These are phyloP conservation scores for Myioborus miniatus DNA, from an alignment of 2,797 vertebrate genomes.

Conservation along the genomic window DNA sequence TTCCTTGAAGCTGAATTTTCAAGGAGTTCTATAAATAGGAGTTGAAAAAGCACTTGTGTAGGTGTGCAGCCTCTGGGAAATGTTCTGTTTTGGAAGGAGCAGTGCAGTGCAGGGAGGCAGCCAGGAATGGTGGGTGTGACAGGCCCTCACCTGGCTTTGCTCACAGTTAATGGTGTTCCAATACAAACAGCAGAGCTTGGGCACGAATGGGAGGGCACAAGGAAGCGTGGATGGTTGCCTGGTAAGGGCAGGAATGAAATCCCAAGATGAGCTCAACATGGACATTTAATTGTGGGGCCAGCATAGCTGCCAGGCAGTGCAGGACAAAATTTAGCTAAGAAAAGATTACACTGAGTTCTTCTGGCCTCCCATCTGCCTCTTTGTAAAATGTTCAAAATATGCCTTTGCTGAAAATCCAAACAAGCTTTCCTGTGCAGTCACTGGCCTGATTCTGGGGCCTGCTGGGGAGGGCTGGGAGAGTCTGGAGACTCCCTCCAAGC, in stretches of 20 bases:
- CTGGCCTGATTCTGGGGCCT: background rate
- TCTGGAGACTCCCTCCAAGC: accelerated
- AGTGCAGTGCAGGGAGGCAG: background rate
- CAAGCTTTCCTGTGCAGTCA: background rate
- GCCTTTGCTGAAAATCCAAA: background rate
- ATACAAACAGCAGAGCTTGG: background rate
- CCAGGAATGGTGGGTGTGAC: background rate
- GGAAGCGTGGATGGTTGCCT: background rate
- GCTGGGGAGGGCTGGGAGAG: background rate
- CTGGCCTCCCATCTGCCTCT: background rate
- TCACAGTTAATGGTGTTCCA: background rate
- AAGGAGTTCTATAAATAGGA: background rate
- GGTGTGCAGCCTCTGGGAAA: background rate
- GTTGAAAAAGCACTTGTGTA: background rate
- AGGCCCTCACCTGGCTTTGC: background rate
- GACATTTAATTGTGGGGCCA: background rate
- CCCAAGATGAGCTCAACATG: accelerated
- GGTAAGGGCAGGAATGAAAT: background rate
- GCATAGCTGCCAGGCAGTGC: background rate
- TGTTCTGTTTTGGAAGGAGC: background rate
- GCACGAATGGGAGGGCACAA: background rate
- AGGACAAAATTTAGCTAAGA: background rate
- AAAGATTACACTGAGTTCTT: background rate
- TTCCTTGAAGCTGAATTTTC: background rate
- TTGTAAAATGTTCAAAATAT: background rate